phyloP scores from a whole-genome alignment of 92 coral and sea anemone genomes.

The Pocillopora grandis region DNA sequence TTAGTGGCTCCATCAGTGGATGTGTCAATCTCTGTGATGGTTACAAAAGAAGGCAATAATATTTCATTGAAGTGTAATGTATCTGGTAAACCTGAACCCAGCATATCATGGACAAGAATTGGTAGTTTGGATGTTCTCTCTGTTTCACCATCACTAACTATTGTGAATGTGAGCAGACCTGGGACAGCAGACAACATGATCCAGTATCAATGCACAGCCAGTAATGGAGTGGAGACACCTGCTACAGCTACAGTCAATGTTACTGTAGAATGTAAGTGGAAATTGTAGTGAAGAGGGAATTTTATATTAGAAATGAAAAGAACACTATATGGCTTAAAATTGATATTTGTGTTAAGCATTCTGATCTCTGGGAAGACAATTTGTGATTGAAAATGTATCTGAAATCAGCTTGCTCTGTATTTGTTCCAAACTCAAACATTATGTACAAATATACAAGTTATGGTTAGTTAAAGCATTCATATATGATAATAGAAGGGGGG shows the following conservation, averaged over 20 bases:
- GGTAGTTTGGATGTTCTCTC: conserved; percentile 2
- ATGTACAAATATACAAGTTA: too few relatives aligned
- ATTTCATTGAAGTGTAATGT: conserved; percentile 7
- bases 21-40: background rate
- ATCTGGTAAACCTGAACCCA: conserved; percentile 2
- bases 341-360: background rate
- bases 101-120: conserved; percentile 4
- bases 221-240: conserved; percentile 35
- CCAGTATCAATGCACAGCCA: conserved; percentile 33
- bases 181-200: conserved; percentile 21
- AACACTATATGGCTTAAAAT: background rate
- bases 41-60: conserved; percentile 10
- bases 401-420: too few relatives aligned
- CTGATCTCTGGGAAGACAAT: background rate
- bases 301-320: background rate
- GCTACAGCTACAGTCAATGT: background rate
- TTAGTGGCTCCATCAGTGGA: conserved; percentile 11
- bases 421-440: too few relatives aligned
- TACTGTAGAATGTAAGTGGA: conserved; percentile 18
- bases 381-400: too few relatives aligned
- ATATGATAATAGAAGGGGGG: too few relatives aligned
- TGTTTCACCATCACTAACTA: background rate
- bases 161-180: conserved; percentile 22
- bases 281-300: background rate
- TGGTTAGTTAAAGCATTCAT: too few relatives aligned